These are phyloP conservation scores for Drosophila anceps DNA, from an alignment of 2,888 invertebrate genomes.

Conservation along the genomic window DNA sequence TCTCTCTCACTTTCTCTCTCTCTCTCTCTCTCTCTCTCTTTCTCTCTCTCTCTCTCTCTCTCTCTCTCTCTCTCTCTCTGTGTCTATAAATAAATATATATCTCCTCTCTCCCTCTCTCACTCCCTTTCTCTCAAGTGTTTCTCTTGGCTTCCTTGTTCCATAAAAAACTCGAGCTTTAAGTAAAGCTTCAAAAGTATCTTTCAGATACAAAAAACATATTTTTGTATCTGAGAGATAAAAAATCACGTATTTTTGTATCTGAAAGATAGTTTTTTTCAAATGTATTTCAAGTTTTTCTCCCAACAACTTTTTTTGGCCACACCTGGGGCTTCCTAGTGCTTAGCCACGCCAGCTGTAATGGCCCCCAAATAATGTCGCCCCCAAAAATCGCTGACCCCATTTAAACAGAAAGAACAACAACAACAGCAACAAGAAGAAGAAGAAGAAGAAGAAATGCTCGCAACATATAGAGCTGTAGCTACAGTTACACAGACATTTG, in stretches of 20 bases:
- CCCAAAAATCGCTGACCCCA: slow-evolving; percentile 75
- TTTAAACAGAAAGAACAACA: slow-evolving; percentile 36
- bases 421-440: background rate
- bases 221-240: background rate
- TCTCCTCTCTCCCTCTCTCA: no score
- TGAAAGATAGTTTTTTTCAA: background rate
- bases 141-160: no score
- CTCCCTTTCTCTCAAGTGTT: no score
- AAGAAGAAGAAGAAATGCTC: slow-evolving; percentile 9
- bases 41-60: no score
- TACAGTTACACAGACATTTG: background rate
- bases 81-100: no score
- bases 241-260: background rate
- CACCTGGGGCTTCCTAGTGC: slow-evolving; percentile 37
- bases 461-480: background rate
- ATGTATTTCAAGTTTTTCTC: background rate
- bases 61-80: no score
- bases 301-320: background rate
- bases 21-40: no score
- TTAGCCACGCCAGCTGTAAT: slow-evolving; percentile 6
- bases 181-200: background rate
- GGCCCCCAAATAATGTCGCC: slow-evolving; percentile 56
- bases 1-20: no score
- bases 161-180: no score
- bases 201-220: background rate